Percentiles rank a stretch among this genome's conserved stretches.
These are phyloP conservation scores for Panagrolaimus sp. DNA, from an alignment of 1,140 invertebrate species.

Conservation along the genomic window DNA sequence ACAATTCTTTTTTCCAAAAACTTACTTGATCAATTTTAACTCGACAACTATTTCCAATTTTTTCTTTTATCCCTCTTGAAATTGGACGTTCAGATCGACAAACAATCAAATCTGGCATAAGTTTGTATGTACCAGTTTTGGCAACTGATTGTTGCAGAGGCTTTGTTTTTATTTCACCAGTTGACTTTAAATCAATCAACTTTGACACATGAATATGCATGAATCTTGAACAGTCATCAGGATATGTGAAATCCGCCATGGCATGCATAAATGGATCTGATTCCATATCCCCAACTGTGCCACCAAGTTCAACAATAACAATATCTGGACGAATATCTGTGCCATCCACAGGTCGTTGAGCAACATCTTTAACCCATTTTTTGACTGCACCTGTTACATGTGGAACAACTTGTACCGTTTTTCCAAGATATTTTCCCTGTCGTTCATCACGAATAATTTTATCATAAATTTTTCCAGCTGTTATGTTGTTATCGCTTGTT, in stretches of 20 bases:
- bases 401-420: slow-evolving; percentile 98
- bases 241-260: slow-evolving; percentile 30
- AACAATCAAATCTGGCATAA: slow-evolving; percentile 74
- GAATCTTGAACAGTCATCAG: slow-evolving; percentile 71
- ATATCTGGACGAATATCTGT: slow-evolving; percentile 67
- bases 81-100: slow-evolving; percentile 37
- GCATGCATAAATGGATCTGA: slow-evolving; percentile 64
- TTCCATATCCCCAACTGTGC: slow-evolving; percentile 82
- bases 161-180: slow-evolving; percentile 95
- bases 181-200: slow-evolving; percentile 78
- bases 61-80: slow-evolving; percentile 71
- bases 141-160: slow-evolving; percentile 91
- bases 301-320: slow-evolving; percentile 63
- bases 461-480: slow-evolving; percentile 96
- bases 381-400: slow-evolving; percentile 97
- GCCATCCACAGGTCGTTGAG: slow-evolving; percentile 73
- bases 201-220: slow-evolving; percentile 91
- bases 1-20: no score
- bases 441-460: slow-evolving; percentile 82
- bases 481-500: slow-evolving; percentile 94
- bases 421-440: slow-evolving; percentile 90
- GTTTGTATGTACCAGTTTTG: slow-evolving; percentile 75
- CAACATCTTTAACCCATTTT: slow-evolving; percentile 90
- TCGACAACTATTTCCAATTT: slow-evolving; percentile 73
- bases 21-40: background rate